Evolutionary conservation across 2,797 vertebrate species (phyloP).

Genomic region (Melanogrammus aeglefinus): DNA sequence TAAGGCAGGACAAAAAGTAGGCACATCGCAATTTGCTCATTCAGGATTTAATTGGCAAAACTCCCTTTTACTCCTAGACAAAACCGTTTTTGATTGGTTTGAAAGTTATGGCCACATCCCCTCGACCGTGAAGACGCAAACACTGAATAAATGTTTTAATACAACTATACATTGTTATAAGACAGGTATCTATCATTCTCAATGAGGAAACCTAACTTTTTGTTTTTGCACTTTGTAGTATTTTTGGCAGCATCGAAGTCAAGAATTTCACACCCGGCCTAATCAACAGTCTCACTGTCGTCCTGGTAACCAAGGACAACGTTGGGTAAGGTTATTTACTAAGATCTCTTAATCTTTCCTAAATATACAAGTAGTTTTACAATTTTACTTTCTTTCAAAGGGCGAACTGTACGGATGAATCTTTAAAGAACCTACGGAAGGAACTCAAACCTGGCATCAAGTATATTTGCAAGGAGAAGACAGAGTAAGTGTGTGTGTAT

Average conservation of each 20-base stretch:
- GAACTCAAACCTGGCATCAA: constrained; percentile 44
- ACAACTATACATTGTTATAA: no score
- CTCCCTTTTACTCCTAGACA: no score
- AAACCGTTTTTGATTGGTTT: no score
- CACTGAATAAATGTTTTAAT: no score
- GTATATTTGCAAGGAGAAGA: constrained; percentile 59
- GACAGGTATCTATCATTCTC: background rate
- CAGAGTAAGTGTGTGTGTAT: constrained; percentile 53
- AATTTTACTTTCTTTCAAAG: constrained; percentile 37
- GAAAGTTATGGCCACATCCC: no score
- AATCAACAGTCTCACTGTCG: background rate
- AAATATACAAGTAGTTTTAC: background rate
- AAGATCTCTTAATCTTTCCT: background rate
- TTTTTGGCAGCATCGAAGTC: background rate
- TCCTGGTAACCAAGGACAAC: background rate
- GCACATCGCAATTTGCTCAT: no score
- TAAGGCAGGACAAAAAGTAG: no score
- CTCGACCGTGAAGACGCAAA: no score
- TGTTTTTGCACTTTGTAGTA: background rate
- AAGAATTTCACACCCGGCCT: background rate
- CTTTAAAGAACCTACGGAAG: constrained; percentile 49
- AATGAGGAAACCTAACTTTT: background rate
- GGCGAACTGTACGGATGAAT: constrained; percentile 57
- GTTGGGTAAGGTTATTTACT: background rate
- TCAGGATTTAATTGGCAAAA: no score